Base-by-base conservation (phyloP, 1,140 invertebrate species). In the Bombus confusus region DNA sequence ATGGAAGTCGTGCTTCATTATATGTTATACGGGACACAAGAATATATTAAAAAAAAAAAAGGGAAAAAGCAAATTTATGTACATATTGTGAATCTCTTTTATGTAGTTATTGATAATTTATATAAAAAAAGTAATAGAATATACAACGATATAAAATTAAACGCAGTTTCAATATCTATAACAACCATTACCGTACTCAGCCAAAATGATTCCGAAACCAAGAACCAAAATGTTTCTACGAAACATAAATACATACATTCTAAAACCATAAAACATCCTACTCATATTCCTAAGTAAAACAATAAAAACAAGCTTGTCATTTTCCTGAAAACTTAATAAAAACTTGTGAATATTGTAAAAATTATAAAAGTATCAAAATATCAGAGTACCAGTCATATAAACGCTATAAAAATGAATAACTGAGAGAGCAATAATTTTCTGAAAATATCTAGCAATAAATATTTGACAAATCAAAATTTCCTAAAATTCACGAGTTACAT, bases 51-150 rank as follows among this genome's bases (percentile, higher is more conserved):
- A n/a, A n/a, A n/a, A n/a, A n/a, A n/a, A n/a, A n/a, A n/a, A n/a
- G n/a, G 5, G 5, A 0, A 6, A 5, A 5, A 18, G 5, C 4
- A 47, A 47, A 47, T 47, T 4, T 18, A 18, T 47, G 0, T 47
- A 47, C 0, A 47, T 5, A 5, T 47, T 47, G 18, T 18, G 15
- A 47, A 47, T 47, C 5, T 47, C 47, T 5, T 15, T 47, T 18
- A 47, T 18, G 47, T 47, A 18, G 15, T 47, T 47, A 18, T 47
- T 47, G 47, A 47, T 47, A 47, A 18, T 18, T 47, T 47, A 18
- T 18, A 47, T 47, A 64, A n/a, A 64, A 15, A 18, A 15, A 2
- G n/a, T 6, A 5, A 64, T 64, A 18, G 2, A 66, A 31, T 18
- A 18, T 31, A 31, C 6, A 25, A 10, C 22, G 22, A 34, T 18